Base-by-base conservation (phyloP, 2,113 vertebrate species). In the Onychorhynchus coronatus region DNA sequence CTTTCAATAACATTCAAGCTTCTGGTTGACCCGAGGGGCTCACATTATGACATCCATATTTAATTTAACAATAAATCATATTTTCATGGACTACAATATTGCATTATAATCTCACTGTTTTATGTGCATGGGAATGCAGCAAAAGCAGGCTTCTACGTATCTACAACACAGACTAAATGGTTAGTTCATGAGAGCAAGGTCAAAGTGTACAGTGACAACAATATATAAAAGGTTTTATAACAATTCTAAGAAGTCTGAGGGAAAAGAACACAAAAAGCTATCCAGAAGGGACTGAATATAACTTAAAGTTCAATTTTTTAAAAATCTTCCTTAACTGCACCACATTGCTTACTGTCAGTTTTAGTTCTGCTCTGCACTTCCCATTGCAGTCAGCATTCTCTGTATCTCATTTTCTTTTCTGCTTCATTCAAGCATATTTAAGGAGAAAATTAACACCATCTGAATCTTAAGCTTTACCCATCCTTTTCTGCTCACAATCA, bases 61-160 rank as follows among this genome's bases (percentile, higher is more conserved):
- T 97, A 96, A 97, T 97, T 95, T 95, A 83, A 91, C 79, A 95
- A 95, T 95, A 96, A 95, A 96, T 96, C 94, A 93, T 96, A 95
- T 95, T 95, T 95, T 96, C 94, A 91, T 71, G 35, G 86, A 67
- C 89, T 91, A 78, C 68, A 67, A 61, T 67, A 92, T 71, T 86
- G 72, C 59, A 81, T 92, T 94, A 88, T 91, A 93, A 70, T 33
- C 68, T 88, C 65, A 59, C 85, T 63, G 33, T 52, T 93, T 86
- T 71, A 74, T 81, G 91, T 93, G 82, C 85, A 80, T 80, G 35
- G 59, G 68, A 91, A 89, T 91, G 92, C 94, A 93, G 91, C 88
- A 95, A 83, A 93, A 93, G 59, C 37, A 86, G 79, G n/a, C 33
- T 66, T 31, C 30, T 59, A 55, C 0, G 1, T 59, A 86, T 77